Percentiles rank a stretch among this genome's conserved stretches.
Evolutionary conservation across 2,888 invertebrate genomes (phyloP).

Genomic region (Caenorhabditis afra): DNA sequence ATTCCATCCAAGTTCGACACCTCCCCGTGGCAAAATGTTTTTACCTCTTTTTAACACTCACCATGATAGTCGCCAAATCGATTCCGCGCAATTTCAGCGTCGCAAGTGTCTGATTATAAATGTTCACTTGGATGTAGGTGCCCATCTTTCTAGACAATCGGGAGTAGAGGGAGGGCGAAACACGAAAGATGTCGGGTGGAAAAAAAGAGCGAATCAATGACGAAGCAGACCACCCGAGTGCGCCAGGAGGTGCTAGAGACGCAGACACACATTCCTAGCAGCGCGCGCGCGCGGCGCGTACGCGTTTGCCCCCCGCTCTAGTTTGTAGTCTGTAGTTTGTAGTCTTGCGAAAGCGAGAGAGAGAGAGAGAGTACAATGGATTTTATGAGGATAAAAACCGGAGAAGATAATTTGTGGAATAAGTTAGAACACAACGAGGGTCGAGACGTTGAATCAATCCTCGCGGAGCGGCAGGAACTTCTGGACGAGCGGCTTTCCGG

Average conservation of each 20-base stretch:
- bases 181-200: background rate
- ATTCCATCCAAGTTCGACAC: too few species aligned
- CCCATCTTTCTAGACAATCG: constrained; percentile 18
- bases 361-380: background rate
- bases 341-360: background rate
- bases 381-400: constrained; percentile 11
- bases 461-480: constrained; percentile 74
- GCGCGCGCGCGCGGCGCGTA: constrained; percentile 3
- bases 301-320: background rate
- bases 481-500: constrained; percentile 73
- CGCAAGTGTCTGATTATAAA: constrained; percentile 37
- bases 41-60: constrained; percentile 2
- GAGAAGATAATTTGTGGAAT: constrained; percentile 15
- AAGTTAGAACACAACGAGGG: constrained; percentile 19
- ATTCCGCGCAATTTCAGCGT: constrained; percentile 20
- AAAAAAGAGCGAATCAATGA: constrained; percentile 24
- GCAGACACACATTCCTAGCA: constrained; percentile 11
- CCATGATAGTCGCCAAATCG: constrained; percentile 24
- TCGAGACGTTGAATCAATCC: constrained; percentile 65
- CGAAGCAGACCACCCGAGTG: constrained; percentile 9
- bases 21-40: background rate
- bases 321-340: constrained; percentile 2
- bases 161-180: constrained; percentile 3
- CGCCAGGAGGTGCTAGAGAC: too few species aligned
- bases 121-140: constrained; percentile 51